phyloP scores from a whole-genome alignment of 2,113 vertebrate species.

The Odontesthes bonariensis region DNA sequence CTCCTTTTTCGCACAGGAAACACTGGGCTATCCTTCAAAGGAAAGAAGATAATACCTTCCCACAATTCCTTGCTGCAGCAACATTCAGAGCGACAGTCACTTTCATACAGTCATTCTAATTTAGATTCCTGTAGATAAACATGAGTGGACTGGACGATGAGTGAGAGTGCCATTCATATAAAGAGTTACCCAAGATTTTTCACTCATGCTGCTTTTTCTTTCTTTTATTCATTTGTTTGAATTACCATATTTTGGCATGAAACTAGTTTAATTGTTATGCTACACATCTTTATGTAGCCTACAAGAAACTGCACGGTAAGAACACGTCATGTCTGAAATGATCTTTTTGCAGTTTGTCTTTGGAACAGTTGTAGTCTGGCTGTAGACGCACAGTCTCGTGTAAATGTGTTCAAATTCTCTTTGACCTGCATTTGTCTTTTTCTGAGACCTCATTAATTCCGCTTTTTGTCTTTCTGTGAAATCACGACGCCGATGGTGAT shows the following conservation, averaged over 20 bases:
- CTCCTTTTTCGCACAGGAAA: neutral
- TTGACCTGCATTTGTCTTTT: too few relatives aligned
- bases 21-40: neutral
- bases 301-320: neutral
- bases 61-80: neutral
- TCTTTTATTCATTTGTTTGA: neutral
- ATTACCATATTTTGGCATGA: too few relatives aligned
- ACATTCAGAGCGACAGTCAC: neutral
- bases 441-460: too few relatives aligned
- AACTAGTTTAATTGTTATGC: too few relatives aligned
- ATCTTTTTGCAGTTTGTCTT: too few relatives aligned
- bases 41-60: constrained; percentile 1
- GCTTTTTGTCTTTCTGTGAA: too few relatives aligned
- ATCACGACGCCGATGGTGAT: too few relatives aligned
- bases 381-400: too few relatives aligned
- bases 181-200: neutral
- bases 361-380: too few relatives aligned
- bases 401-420: too few relatives aligned
- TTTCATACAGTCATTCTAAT: neutral
- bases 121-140: neutral
- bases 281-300: too few relatives aligned
- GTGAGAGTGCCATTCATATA: neutral
- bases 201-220: neutral
- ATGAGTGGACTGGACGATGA: neutral
- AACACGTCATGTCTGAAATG: too few relatives aligned